Conservation (phyloP, 2,797 vertebrate genomes). For the Numenius phaeopus region DNA sequence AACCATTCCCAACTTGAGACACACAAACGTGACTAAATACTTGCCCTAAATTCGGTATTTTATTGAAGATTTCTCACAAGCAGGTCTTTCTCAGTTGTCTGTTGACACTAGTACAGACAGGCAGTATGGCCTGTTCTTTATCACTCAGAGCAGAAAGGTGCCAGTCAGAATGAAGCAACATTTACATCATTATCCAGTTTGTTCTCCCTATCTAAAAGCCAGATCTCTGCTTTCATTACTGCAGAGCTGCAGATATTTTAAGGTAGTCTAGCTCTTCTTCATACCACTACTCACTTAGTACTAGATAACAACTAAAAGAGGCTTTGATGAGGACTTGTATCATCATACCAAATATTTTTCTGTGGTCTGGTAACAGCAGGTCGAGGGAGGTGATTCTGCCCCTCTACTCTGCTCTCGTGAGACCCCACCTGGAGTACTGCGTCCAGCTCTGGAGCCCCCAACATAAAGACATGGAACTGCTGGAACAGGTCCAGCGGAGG, state of each 20-base stretch:
- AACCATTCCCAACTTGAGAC: neutral
- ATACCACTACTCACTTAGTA: neutral
- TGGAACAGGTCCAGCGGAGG: too few species aligned
- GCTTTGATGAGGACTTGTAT: neutral
- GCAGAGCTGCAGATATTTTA: constrained; percentile 14
- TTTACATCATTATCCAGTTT: constrained; percentile 21
- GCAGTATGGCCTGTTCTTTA: constrained; percentile 38
- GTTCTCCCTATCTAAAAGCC: constrained; percentile 26
- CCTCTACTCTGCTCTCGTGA: too few species aligned
- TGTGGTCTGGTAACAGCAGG: neutral
- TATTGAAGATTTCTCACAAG: neutral
- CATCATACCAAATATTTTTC: neutral
- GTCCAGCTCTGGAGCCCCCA: too few species aligned
- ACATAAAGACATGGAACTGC: too few species aligned
- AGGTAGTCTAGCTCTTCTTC: constrained; percentile 5
- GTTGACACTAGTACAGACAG: neutral
- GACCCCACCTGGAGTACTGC: too few species aligned
- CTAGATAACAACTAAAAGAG: neutral
- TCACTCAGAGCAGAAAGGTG: constrained; percentile 16
- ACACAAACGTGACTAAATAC: neutral
- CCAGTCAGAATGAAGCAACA: constrained; percentile 25
- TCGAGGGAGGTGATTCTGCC: too few species aligned
- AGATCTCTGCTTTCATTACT: constrained; percentile 1
- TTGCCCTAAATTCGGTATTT: neutral
- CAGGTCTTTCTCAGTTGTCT: neutral